Evolutionary conservation across 2,888 invertebrate genomes (phyloP).

Genomic region (Ametastegia equiseti): DNA sequence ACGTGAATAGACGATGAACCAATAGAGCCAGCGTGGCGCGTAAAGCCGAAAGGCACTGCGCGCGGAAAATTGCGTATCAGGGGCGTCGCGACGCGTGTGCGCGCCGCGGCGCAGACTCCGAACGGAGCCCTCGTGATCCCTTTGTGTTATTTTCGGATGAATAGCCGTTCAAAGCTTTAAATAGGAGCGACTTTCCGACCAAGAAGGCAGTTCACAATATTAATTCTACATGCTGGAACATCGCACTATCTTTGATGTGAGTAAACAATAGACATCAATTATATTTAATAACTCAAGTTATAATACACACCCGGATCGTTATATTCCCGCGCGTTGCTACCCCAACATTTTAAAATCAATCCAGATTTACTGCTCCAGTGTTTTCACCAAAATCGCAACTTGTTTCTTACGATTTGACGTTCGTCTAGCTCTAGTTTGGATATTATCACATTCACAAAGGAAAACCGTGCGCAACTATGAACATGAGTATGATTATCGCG

Average conservation of each 20-base stretch:
- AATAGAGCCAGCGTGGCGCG: conserved; percentile 6
- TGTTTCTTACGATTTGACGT: conserved; percentile 11
- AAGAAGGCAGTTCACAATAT: conserved; percentile 71
- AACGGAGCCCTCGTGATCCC: conserved; percentile 61
- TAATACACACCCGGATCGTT: neutral
- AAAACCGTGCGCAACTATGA: neutral
- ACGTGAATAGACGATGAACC: conserved; percentile 21
- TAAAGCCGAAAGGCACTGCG: conserved; percentile 17
- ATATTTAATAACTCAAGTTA: neutral
- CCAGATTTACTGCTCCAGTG: neutral
- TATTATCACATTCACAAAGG: neutral
- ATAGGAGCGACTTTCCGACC: conserved; percentile 72
- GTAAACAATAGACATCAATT: conserved; percentile 64
- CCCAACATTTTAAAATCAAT: neutral
- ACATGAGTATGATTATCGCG: neutral
- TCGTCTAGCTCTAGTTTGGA: neutral
- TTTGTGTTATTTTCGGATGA: conserved; percentile 75
- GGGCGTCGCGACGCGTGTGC: conserved; percentile 55
- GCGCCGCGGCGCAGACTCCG: conserved; percentile 60
- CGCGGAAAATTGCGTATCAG: conserved; percentile 58
- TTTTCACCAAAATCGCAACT: neutral
- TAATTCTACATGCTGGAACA: conserved; percentile 74
- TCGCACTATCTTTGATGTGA: conserved; percentile 73
- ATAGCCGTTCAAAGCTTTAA: conserved; percentile 73
- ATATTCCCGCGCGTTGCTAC: neutral